These are phyloP conservation scores for Holothuria scabra DNA, from an alignment of 53 echinoderm and acorn worm genomes.

Conservation along the genomic window DNA sequence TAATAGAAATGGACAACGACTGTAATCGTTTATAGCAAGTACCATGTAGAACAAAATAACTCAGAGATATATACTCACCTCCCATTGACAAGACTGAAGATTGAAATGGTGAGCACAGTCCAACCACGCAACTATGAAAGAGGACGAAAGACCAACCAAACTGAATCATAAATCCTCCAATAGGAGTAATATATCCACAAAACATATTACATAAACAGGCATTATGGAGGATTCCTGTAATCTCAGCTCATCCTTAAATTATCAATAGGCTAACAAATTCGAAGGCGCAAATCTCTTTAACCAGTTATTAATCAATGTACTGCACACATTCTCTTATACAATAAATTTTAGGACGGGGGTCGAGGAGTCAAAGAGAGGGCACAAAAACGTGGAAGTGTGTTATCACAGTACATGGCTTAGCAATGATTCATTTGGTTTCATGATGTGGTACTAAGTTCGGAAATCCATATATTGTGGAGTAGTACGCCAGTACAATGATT, in stretches of 20 bases:
- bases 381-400: conserved; percentile 1
- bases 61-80: conserved; percentile 14
- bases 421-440: not conserved
- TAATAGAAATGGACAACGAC: not conserved
- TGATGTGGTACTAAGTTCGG: not conserved
- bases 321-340: not conserved
- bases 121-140: conserved; percentile 32
- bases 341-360: not conserved
- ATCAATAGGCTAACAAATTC: conserved; percentile 22
- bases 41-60: not conserved
- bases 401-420: conserved; percentile 5
- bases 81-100: conserved; percentile 39
- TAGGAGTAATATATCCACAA: not conserved
- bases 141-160: not conserved
- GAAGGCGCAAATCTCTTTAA: not conserved
- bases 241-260: conserved; percentile 13
- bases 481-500: conserved; percentile 21
- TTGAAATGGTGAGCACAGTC: conserved; percentile 39
- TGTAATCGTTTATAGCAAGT: not conserved
- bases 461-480: conserved; percentile 3
- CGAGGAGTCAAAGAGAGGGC: conserved; percentile 18
- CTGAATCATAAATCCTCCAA: not conserved
- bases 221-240: not conserved
- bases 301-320: not conserved
- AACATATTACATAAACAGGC: conserved; percentile 2